phyloP scores from a whole-genome alignment of 2,888 invertebrate genomes.

The Apodemia mormo region DNA sequence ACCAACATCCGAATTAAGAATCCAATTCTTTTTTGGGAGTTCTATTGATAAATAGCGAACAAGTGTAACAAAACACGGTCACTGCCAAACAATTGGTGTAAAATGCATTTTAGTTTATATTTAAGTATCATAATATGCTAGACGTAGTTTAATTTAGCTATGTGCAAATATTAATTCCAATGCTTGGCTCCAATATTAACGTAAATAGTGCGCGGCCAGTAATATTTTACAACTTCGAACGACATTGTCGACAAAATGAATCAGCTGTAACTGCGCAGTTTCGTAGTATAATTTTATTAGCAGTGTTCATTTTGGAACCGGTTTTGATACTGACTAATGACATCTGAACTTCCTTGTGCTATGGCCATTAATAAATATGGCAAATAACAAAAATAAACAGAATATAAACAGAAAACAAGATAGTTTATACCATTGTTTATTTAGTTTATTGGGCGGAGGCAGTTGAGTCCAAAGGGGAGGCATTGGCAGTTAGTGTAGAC shows the following conservation, averaged over 20 bases:
- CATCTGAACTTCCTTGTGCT: neutral
- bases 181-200: constrained; percentile 7
- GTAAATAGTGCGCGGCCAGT: constrained; percentile 2
- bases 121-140: neutral
- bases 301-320: neutral
- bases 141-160: neutral
- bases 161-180: constrained; percentile 10
- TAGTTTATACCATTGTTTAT: constrained; percentile 14
- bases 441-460: too few relatives aligned
- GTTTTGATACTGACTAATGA: neutral
- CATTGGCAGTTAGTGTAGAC: too few relatives aligned
- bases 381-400: neutral
- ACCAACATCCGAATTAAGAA: too few relatives aligned
- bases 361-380: neutral
- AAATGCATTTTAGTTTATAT: neutral
- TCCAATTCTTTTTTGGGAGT: too few relatives aligned
- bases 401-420: neutral
- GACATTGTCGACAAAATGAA: constrained; percentile 14
- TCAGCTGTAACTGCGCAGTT: constrained; percentile 13
- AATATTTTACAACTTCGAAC: constrained; percentile 8
- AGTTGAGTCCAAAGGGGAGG: too few relatives aligned
- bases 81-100: neutral
- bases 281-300: neutral
- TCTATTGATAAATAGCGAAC: neutral
- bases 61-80: neutral